These are phyloP conservation scores for Brachyptera putata DNA, from an alignment of 2,888 invertebrate genomes.

Conservation along the genomic window DNA sequence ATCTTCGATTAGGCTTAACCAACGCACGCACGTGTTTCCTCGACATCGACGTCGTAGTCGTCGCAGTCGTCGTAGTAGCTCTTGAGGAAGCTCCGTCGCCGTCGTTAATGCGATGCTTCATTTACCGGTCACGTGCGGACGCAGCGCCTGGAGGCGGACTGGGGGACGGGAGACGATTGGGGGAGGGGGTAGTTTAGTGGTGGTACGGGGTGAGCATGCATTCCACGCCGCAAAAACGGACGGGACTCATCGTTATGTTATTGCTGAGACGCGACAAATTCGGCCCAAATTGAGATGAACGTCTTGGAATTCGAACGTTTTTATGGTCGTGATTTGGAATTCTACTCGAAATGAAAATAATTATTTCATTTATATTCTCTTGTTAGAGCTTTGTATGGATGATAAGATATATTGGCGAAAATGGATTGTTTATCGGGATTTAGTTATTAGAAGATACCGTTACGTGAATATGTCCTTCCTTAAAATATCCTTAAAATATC, in stretches of 20 bases:
- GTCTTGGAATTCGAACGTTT: too few relatives aligned
- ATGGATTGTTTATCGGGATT: too few relatives aligned
- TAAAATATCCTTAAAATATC: too few relatives aligned
- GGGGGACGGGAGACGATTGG: neutral
- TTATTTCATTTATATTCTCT: too few relatives aligned
- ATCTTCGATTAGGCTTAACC: slow-evolving; percentile 1
- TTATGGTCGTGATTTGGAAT: too few relatives aligned
- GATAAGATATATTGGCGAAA: too few relatives aligned
- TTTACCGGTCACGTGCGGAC: slow-evolving; percentile 22
- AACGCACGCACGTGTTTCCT: slow-evolving; percentile 6
- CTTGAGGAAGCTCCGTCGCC: neutral
- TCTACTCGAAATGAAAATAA: too few relatives aligned
- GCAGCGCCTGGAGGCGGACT: slow-evolving; percentile 6
- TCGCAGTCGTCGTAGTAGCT: neutral
- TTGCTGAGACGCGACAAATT: slow-evolving; percentile 17
- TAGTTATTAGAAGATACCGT: too few relatives aligned
- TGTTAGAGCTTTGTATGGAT: too few relatives aligned
- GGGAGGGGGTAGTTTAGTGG: neutral
- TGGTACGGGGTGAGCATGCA: neutral
- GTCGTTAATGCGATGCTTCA: slow-evolving; percentile 23
- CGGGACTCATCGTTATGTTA: slow-evolving; percentile 10
- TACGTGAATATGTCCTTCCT: too few relatives aligned
- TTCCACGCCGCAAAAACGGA: neutral
- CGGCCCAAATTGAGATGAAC: neutral
- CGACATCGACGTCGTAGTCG: neutral